Conservation (phyloP, 2,797 vertebrate species). For the Perodicticus potto region DNA sequence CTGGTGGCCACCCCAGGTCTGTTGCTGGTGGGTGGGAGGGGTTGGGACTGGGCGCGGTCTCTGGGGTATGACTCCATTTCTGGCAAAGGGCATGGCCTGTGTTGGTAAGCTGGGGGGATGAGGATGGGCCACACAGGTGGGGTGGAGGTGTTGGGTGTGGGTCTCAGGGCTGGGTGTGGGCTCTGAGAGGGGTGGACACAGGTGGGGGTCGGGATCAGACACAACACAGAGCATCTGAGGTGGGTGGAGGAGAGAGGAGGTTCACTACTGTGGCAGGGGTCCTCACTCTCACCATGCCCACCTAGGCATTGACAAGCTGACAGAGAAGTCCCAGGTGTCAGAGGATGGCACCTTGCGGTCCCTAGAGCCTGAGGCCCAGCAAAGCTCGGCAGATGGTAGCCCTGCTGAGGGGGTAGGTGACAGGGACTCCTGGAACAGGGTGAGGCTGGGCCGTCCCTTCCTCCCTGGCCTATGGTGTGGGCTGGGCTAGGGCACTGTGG, state of each 20-base stretch:
- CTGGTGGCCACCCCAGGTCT: constrained; percentile 96
- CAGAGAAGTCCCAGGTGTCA: constrained; percentile 97
- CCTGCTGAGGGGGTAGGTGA: constrained; percentile 87
- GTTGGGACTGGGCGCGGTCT: not conserved
- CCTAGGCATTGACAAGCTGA: constrained; percentile 97
- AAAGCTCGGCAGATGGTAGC: constrained; percentile 86
- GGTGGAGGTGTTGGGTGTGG: not conserved
- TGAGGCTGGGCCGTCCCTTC: constrained; percentile 32
- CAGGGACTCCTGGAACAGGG: constrained; percentile 90
- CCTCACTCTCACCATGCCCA: not conserved
- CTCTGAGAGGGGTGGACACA: not conserved
- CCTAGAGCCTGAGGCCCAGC: constrained; percentile 89
- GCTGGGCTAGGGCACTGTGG: not conserved
- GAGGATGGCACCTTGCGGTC: constrained; percentile 97
- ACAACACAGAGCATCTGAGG: not conserved
- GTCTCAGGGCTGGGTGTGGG: not conserved
- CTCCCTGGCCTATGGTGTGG: not conserved
- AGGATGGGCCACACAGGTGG: constrained; percentile 8
- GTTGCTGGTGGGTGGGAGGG: constrained; percentile 20
- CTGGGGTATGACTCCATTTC: not conserved
- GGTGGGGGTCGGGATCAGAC: not conserved
- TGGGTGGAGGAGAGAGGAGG: not conserved
- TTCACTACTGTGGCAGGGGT: accelerated
- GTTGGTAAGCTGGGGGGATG: constrained; percentile 47
- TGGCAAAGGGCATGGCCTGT: not conserved